A percentile compares a stretch with the other conserved stretches of the same genome.
phyloP scores from a whole-genome alignment of 2,888 invertebrate species.

The Tuberolachnus salignus region DNA sequence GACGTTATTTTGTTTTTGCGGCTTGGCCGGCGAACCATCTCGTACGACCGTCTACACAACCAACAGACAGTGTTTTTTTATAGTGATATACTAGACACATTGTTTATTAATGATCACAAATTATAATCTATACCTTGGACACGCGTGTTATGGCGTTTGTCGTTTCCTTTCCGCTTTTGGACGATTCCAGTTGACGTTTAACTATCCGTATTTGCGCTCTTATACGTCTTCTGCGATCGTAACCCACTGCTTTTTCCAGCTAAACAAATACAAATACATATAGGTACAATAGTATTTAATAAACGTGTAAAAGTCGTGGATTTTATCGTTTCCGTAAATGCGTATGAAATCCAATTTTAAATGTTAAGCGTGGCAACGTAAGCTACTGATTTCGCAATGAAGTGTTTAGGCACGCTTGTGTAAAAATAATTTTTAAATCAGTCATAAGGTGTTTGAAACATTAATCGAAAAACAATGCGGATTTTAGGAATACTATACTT shows the following conservation, averaged over 20 bases:
- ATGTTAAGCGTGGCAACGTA: too few species aligned
- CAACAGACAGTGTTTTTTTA: not conserved
- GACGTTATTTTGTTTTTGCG: conserved; percentile 24
- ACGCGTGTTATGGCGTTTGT: not conserved
- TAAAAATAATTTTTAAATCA: too few species aligned
- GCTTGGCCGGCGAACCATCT: not conserved
- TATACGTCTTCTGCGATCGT: conserved; percentile 78
- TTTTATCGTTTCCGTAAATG: too few species aligned
- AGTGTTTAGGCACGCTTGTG: too few species aligned
- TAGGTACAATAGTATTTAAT: conserved; percentile 58
- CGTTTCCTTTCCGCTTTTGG: conserved; percentile 38
- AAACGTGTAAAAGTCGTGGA: not conserved
- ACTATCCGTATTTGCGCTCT: conserved; percentile 78
- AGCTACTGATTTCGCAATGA: too few species aligned
- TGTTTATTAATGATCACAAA: not conserved
- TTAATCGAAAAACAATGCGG: not conserved
- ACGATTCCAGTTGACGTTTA: conserved; percentile 66
- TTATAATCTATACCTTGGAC: not conserved
- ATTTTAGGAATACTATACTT: too few species aligned
- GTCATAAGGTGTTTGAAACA: not conserved
- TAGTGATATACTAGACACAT: not conserved
- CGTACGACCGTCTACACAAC: conserved; percentile 4
- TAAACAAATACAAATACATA: conserved; percentile 65
- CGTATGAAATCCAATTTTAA: too few species aligned
- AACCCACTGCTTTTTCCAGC: conserved; percentile 77